Evolutionary conservation across 1,140 invertebrate genomes (phyloP).

Genomic region (Bombyx mandarina): DNA sequence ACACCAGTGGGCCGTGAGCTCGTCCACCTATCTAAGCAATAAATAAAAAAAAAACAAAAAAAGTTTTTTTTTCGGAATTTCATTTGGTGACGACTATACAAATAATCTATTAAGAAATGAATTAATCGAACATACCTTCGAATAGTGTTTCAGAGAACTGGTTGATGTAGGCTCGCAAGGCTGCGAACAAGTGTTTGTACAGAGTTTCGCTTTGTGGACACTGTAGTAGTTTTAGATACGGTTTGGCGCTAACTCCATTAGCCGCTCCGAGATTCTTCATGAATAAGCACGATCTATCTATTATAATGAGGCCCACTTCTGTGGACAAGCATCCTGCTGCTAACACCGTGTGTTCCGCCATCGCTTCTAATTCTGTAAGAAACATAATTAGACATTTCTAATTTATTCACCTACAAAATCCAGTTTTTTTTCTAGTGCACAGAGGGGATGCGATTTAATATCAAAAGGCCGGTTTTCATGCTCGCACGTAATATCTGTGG

Average conservation of each 20-base stretch:
- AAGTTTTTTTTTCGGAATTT: too few species aligned
- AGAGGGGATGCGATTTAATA: too few species aligned
- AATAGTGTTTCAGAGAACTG: slow-evolving; percentile 88
- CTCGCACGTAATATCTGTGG: too few species aligned
- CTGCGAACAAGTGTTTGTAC: slow-evolving; percentile 92
- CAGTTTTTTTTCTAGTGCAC: too few species aligned
- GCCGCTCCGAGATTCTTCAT: slow-evolving; percentile 82
- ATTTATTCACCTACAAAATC: too few species aligned
- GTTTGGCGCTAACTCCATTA: slow-evolving; percentile 84
- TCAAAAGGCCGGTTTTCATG: too few species aligned
- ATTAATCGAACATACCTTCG: slow-evolving; percentile 73
- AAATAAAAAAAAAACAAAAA: too few species aligned
- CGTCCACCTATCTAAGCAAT: too few species aligned
- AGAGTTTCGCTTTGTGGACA: slow-evolving; percentile 91
- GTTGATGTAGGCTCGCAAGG: slow-evolving; percentile 90
- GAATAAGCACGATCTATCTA: slow-evolving; percentile 90
- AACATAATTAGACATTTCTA: too few species aligned
- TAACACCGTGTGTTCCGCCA: slow-evolving; percentile 76
- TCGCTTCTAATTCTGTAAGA: slow-evolving; percentile 72
- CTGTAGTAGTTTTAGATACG: slow-evolving; percentile 88
- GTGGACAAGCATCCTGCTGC: slow-evolving; percentile 91
- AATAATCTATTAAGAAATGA: too few species aligned
- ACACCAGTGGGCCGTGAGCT: too few species aligned
- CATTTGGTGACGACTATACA: too few species aligned
- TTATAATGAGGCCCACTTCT: slow-evolving; percentile 88